These are phyloP conservation scores for Nettapus auritus DNA, from an alignment of 2,113 vertebrate species.

Conservation along the genomic window DNA sequence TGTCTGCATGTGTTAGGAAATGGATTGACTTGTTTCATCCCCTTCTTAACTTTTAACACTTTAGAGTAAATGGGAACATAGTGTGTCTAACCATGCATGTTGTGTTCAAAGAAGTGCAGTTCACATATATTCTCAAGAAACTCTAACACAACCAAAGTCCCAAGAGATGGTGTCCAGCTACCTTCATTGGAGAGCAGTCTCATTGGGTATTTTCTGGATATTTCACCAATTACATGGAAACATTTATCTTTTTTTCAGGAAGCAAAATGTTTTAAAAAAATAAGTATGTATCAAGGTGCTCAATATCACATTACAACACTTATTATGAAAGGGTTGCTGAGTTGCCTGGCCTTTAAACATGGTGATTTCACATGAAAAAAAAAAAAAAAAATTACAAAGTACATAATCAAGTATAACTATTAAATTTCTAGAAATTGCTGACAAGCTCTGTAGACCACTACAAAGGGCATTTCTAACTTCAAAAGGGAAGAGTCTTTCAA, in stretches of 20 bases:
- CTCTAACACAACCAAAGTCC: background rate
- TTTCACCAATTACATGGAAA: background rate
- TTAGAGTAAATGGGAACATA: background rate
- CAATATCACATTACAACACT: background rate
- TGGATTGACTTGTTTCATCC: background rate
- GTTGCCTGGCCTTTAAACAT: background rate
- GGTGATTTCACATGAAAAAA: background rate
- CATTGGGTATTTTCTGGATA: background rate
- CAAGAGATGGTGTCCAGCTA: background rate
- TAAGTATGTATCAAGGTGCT: background rate
- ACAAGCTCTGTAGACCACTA: background rate
- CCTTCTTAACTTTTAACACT: background rate
- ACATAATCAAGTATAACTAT: background rate
- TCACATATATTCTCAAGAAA: background rate
- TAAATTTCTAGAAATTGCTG: background rate
- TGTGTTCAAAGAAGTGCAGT: background rate
- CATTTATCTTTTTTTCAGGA: background rate
- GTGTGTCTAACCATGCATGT: background rate
- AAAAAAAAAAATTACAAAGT: background rate
- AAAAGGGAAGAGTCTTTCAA: background rate
- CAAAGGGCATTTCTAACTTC: background rate
- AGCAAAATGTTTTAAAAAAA: background rate
- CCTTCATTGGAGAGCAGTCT: background rate
- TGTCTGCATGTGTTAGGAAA: too few species aligned
- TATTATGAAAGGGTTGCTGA: background rate